A percentile compares a stretch with the other conserved stretches of the same genome.
These are phyloP conservation scores for Nasonia giraulti DNA, from an alignment of 1,140 invertebrate genomes.

Conservation along the genomic window DNA sequence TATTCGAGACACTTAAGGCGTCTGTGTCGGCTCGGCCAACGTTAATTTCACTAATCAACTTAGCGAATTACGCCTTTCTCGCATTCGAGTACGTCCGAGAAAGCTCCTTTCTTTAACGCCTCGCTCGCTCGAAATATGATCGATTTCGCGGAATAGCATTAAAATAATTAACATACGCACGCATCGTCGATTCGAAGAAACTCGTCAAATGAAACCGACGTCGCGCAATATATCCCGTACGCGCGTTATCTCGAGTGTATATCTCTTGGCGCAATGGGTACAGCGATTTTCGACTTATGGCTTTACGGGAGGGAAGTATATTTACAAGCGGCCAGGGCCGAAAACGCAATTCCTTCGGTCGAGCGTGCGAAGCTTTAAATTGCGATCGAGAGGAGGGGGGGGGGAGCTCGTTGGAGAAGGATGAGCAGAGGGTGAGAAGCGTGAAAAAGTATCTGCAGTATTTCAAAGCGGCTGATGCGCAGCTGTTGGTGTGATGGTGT, in stretches of 20 bases:
- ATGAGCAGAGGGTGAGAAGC: neutral
- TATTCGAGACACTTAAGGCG: slow-evolving; percentile 61
- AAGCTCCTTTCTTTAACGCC: neutral
- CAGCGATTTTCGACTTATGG: neutral
- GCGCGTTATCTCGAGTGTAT: too few species aligned
- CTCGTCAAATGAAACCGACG: neutral
- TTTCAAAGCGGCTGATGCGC: neutral
- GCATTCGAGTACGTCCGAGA: neutral
- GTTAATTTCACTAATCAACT: slow-evolving; percentile 74
- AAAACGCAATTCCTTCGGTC: neutral
- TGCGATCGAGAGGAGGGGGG: slow-evolving; percentile 35
- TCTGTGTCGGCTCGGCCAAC: slow-evolving; percentile 60
- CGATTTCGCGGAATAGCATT: neutral
- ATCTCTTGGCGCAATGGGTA: too few species aligned
- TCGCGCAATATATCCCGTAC: neutral
- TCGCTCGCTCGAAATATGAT: neutral
- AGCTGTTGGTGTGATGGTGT: too few species aligned
- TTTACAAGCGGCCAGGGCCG: slow-evolving; percentile 4
- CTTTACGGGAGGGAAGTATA: neutral
- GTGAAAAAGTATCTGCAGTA: slow-evolving; percentile 5
- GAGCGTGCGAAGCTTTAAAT: slow-evolving; percentile 52
- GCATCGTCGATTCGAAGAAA: neutral
- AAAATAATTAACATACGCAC: neutral
- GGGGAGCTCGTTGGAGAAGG: neutral
- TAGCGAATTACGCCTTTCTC: slow-evolving; percentile 61